phyloP scores from a whole-genome alignment of 2,888 invertebrate genomes.

The Willowsia nigromaculata region DNA sequence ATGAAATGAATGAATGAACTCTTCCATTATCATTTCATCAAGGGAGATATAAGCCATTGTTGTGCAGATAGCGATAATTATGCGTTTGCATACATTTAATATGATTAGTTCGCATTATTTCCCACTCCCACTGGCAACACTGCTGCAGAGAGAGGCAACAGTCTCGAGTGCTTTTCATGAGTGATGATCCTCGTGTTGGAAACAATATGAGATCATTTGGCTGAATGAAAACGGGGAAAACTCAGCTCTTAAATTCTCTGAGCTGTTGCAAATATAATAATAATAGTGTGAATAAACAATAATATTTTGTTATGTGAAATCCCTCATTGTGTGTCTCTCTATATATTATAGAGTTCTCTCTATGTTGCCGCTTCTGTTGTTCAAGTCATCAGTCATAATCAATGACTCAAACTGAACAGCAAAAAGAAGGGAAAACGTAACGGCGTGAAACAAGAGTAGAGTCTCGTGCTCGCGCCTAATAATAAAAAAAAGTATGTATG shows the following conservation, averaged over 20 bases:
- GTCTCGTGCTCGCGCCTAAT: neutral
- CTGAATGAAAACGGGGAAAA: neutral
- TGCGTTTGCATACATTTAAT: neutral
- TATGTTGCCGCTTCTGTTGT: neutral
- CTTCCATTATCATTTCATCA: neutral
- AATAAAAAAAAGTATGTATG: neutral
- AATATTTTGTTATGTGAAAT: neutral
- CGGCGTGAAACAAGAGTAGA: no score
- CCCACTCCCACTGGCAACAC: no score
- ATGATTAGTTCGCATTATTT: constrained; percentile 25
- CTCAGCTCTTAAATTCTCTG: neutral
- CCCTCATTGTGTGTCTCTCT: no score
- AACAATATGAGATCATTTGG: constrained; percentile 27
- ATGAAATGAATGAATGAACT: constrained; percentile 35
- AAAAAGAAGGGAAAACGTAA: no score
- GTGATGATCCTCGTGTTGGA: neutral
- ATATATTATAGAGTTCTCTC: constrained; percentile 14
- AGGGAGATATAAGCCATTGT: neutral
- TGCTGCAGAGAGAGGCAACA: no score
- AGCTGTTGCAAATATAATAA: neutral
- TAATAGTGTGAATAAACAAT: constrained; percentile 18
- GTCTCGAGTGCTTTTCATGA: neutral
- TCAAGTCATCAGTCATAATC: constrained; percentile 35
- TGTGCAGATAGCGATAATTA: neutral
- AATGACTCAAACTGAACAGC: neutral